Conservation (phyloP, 2,797 vertebrate species). For the Parotocinclus haroldoi region DNA sequence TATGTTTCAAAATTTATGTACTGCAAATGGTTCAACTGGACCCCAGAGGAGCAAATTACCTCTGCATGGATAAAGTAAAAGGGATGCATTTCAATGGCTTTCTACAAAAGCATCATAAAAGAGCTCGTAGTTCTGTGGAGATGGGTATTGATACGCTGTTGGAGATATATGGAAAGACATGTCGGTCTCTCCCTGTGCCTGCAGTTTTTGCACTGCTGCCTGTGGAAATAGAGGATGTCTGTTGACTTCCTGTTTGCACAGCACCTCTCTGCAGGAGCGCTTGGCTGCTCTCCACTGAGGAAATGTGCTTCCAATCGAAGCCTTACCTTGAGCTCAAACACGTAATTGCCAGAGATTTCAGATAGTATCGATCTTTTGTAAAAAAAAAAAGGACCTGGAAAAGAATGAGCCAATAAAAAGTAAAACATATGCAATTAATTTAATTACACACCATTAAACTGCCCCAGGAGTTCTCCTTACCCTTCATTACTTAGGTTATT, state of each 20-base stretch:
- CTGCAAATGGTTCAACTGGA: constrained; percentile 37
- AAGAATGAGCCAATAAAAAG: constrained; percentile 45
- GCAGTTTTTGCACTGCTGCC: constrained; percentile 9
- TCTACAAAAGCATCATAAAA: constrained; percentile 34
- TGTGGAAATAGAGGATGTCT: constrained; percentile 40
- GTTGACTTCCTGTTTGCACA: constrained; percentile 48
- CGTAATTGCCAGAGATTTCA: constrained; percentile 58
- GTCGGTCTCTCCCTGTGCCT: constrained; percentile 18
- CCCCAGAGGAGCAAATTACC: constrained; percentile 42
- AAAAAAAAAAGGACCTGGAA: constrained; percentile 45
- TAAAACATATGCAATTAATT: constrained; percentile 53
- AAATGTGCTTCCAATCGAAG: constrained; percentile 38
- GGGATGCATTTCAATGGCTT: constrained; percentile 33
- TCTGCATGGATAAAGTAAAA: constrained; percentile 35
- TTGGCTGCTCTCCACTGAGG: constrained; percentile 44
- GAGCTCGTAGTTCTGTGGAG: constrained; percentile 9
- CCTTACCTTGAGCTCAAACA: constrained; percentile 43
- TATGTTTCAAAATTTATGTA: constrained; percentile 45
- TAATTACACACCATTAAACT: constrained; percentile 51
- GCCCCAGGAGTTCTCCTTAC: constrained; percentile 36
- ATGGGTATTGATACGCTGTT: constrained; percentile 29
- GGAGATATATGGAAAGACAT: constrained; percentile 9
- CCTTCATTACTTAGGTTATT: constrained; percentile 42
- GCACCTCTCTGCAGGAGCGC: constrained; percentile 31
- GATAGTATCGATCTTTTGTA: constrained; percentile 54